Percentiles rank a stretch among this genome's conserved stretches.
phyloP scores from a whole-genome alignment of 2,888 invertebrate genomes.

The Onchidella celtica region DNA sequence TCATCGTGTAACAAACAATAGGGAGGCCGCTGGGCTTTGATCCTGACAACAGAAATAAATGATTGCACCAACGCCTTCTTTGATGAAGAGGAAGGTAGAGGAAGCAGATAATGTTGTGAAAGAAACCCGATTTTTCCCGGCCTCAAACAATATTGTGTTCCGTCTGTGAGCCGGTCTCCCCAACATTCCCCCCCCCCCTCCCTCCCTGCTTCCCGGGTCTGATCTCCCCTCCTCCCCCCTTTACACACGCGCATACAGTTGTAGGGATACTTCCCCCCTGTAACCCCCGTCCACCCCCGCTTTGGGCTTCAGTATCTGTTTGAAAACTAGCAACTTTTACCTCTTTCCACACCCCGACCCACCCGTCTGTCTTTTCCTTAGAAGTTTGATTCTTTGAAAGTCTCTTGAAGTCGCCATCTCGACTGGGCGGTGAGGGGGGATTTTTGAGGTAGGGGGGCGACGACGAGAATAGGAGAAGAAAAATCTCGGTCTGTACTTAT shows the following conservation, averaged over 20 bases:
- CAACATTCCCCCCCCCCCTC: background rate
- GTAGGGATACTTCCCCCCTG: background rate
- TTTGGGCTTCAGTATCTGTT: background rate
- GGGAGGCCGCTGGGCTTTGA: conserved; percentile 10
- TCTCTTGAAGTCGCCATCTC: no score
- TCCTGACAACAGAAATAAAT: conserved; percentile 26
- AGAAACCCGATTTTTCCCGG: background rate
- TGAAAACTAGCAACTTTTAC: background rate
- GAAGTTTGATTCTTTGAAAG: no score
- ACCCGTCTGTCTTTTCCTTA: no score
- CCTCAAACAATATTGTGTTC: conserved; percentile 10
- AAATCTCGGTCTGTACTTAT: no score
- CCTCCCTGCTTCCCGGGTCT: background rate
- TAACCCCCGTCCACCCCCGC: background rate
- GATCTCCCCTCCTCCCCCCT: background rate
- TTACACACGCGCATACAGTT: no score
- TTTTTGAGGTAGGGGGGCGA: no score
- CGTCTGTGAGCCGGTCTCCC: background rate
- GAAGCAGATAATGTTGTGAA: conserved; percentile 9
- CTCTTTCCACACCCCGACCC: no score
- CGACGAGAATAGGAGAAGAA: no score
- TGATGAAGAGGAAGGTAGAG: conserved; percentile 12
- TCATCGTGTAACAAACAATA: conserved; percentile 10
- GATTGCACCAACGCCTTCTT: conserved; percentile 19
- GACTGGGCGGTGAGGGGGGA: no score